Evolutionary conservation across 1,140 invertebrate species (phyloP), one percentile per base, ranked within the genome.

Genomic region (Olivierus martensii): DNA sequence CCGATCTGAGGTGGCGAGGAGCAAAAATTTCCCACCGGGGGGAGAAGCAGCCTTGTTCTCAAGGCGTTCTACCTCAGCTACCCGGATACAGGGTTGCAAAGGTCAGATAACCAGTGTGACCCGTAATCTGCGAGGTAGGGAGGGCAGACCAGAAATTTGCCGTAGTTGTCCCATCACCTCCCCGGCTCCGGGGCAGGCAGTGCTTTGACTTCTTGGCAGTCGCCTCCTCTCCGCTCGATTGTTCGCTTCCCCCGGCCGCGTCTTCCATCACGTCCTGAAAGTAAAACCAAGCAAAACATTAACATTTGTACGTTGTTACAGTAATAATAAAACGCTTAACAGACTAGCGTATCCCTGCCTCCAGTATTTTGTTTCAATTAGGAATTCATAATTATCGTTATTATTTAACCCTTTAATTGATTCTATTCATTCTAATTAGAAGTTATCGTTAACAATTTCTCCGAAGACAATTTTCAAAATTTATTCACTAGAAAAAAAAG

Each of bases 71-170:
- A 28, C 28, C 28, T 28, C 28, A 28, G 28, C 28, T 28, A 28
- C 28, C 28, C 28, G 28, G 28, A 28, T 28, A 28, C 28, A 87
- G 69, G 3, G 87, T 84, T 5, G 89, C 90, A 68, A 93, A 87
- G 19, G 91, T 95, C 36, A 96, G 74, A 71, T 87, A 97, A 9
- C 92, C 92, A 22, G 91, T 95, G 70, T 97, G 92, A 0, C 91
- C 91, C 11, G 88, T 81, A 65, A 80, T 77, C 54, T 75, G 75
- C 52, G 72, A 59, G 21, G 82, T 78, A 56, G 83, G 79, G 6
- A 79, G 67, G 0, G 78, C 79, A 36, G 84, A 81, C 39, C 81
- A 69, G 60, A 82, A 79, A 64, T 75, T 61, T 28, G 28, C 28
- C 28, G 28, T 28, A 28, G 28, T 28, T 28, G 57, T 45, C 10